A percentile compares a stretch with the other conserved stretches of the same genome.
Evolutionary conservation across 2,888 invertebrate genomes (phyloP).

Genomic region (Hipparchia sbordonii): DNA sequence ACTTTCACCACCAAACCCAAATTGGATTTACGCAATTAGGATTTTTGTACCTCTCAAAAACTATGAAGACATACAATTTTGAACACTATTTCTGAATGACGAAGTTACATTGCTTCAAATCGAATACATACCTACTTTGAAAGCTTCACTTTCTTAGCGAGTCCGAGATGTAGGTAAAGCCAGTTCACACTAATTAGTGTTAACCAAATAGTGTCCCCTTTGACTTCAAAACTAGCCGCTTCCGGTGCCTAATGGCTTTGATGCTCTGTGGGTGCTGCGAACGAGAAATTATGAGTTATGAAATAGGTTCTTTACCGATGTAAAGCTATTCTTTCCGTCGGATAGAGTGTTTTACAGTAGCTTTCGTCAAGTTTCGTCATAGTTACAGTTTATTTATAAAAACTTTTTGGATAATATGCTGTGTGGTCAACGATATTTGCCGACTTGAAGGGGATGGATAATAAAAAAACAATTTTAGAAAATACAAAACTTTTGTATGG

Average conservation of each 20-base stretch:
- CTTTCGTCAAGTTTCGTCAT: no score
- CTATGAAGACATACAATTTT: slow-evolving; percentile 34
- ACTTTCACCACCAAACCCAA: slow-evolving; percentile 64
- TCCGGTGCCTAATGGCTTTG: slow-evolving; percentile 50
- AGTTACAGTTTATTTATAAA: no score
- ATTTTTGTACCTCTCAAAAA: slow-evolving; percentile 38
- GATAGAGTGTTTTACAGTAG: no score
- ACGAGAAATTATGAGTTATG: slow-evolving; percentile 23
- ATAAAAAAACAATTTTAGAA: no score
- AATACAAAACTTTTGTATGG: no score
- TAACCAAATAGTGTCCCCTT: slow-evolving; percentile 78
- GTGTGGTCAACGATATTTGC: no score
- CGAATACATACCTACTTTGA: slow-evolving; percentile 32
- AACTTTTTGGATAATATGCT: no score
- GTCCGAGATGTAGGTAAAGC: slow-evolving; percentile 56
- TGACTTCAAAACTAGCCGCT: slow-evolving; percentile 60
- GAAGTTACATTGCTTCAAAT: slow-evolving; percentile 40
- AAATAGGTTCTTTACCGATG: slow-evolving; percentile 17
- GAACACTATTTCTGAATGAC: slow-evolving; percentile 38
- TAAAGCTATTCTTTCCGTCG: no score
- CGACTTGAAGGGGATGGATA: no score
- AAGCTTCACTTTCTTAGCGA: slow-evolving; percentile 62
- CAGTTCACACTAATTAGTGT: slow-evolving; percentile 78
- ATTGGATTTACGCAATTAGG: slow-evolving; percentile 52
- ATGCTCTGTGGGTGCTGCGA: slow-evolving; percentile 15